These are phyloP conservation scores for Panthera tigris DNA, from an alignment of 2,113 vertebrate genomes.

Conservation along the genomic window DNA sequence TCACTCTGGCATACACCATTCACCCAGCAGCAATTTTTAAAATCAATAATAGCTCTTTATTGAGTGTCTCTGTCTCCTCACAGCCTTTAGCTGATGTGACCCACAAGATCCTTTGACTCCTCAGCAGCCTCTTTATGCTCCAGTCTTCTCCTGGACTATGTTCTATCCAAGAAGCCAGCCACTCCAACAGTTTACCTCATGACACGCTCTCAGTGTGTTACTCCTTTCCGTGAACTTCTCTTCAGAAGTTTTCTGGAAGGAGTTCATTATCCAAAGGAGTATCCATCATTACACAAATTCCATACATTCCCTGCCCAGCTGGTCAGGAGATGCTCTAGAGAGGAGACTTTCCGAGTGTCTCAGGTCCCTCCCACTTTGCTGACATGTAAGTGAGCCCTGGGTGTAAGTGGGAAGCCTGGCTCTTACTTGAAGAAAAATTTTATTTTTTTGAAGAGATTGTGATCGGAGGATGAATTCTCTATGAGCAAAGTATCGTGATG, in stretches of 20 bases:
- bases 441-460: neutral
- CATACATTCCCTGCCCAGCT: neutral
- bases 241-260: conserved; percentile 2
- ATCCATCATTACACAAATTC: neutral
- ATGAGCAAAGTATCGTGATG: neutral
- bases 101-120: conserved; percentile 8
- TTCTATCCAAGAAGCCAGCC: neutral
- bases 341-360: neutral
- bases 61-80: conserved; percentile 23
- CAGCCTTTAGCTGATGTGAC: neutral
- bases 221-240: neutral
- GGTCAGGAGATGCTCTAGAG: neutral
- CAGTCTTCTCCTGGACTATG: neutral
- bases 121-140: neutral
- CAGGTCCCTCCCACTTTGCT: neutral
- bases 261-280: neutral
- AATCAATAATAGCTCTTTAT: conserved; percentile 42
- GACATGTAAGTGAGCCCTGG: neutral
- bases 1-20: neutral
- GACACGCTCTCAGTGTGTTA: neutral
- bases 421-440: neutral
- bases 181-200: neutral
- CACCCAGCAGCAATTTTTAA: conserved; percentile 47
- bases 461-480: neutral
- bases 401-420: neutral